Evolutionary conservation across 2,113 vertebrate species (phyloP), one percentile per base, ranked within the genome.

Genomic region (Pelmatolapia mariae): DNA sequence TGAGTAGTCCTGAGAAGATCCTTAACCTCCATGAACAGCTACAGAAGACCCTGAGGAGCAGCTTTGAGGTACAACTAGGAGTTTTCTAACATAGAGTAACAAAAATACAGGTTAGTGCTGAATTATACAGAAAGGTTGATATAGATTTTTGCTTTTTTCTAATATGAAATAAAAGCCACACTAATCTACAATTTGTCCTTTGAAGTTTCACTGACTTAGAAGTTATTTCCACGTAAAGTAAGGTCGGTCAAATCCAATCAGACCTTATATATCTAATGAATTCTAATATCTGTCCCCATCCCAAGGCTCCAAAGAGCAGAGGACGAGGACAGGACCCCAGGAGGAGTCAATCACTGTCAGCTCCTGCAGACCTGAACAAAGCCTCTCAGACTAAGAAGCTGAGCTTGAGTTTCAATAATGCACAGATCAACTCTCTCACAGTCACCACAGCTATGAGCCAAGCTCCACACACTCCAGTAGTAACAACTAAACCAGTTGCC

Each of bases 1-100:
- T 96, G 83, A 94, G 38, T 45, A 95, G 95, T 84, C 96, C 95
- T 0, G 94, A 92, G 26, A 96, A 91, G 90, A 96, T 96, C 92
- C 79, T 93, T 85, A 92, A 93, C 81, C 92, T 96, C 2, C 94
- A 96, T 10, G 68, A 2, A 66, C 95, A 97, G n/a, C 94, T 97
- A 18, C 91, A 92, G 47, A 93, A 92, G 81, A 95, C 94, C 63
- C 52, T 95, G 16, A 2, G 0, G 80, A 90, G 94, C 93, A 91
- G 78, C 43, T 89, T 80, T 92, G 92, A 95, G 96, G 96, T 96
- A 89, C 86, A 26, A 33, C 57, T 29, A 78, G 43, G 10, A 50
- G 10, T 50, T 78, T 47, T 52, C 26, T 31, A 50, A 33, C 73
- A 78, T 78, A 52, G 9, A 78, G 24, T 33, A 52, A 78, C 7